Base-by-base conservation (phyloP, 2,888 invertebrate species). In the Eupelmus urozonus region DNA sequence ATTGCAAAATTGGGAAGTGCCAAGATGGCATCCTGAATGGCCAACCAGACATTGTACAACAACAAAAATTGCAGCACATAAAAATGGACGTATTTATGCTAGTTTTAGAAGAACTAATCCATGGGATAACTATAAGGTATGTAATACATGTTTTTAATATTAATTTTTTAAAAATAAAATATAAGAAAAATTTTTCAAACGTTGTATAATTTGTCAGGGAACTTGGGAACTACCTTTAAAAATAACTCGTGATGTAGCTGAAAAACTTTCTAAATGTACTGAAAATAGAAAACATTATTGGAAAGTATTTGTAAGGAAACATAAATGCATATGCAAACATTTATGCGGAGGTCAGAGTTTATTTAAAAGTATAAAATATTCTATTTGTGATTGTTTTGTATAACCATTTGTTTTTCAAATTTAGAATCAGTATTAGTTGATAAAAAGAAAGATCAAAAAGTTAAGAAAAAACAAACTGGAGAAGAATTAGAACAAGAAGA, bases 1-100 rank as follows among this genome's bases (percentile, higher is more conserved):
- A 81, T 82, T 87, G 63, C 81, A 82, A 81, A 86, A 86, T 81
- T 87, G 86, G 86, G 83, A 87, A 81, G 82, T 87, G 70, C 84
- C 86, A 42, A 85, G 84, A 55, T 86, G 85, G 86, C 84, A 87
- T 81, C 83, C 85, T 1, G 81, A 80, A 51, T 83, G 83, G 84
- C 86, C 86, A 13, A 79, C 60, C 49, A 83, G 70, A 71, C 87
- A 87, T 72, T 85, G 85, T 78, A 77, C 45, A 27, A 79, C 76
- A 73, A 85, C 87, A 25, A 82, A 76, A 75, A 84, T 85, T 79
- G 76, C 82, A 66, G 83, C 84, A 20, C 82, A 87, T 67, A 78
- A 79, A 69, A 83, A 82, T 34, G 86, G 86, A 67, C 84, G 81
- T 18, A 65, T 86, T 63, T 81, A 85, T 77, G 78, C 80, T 7